Percentiles rank a stretch among this genome's conserved stretches.
phyloP scores from a whole-genome alignment of 2,113 vertebrate genomes.

The Monopterus albus region DNA sequence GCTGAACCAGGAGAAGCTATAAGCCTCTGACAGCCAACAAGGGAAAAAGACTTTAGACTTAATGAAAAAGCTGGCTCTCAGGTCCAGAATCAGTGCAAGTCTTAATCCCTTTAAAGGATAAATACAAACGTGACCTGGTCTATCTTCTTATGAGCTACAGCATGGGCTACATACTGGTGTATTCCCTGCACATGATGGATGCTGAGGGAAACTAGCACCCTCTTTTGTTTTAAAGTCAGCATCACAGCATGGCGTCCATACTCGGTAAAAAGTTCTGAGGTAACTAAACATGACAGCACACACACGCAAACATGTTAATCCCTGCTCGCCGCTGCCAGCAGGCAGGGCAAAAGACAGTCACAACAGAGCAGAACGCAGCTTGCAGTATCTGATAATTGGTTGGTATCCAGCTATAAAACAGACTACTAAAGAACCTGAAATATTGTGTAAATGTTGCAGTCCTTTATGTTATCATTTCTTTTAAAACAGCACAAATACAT shows the following conservation, averaged over 20 bases:
- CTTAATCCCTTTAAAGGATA: conserved; percentile 54
- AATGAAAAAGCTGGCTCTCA: conserved; percentile 37
- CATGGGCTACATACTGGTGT: conserved; percentile 42
- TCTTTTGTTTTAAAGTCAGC: conserved; percentile 66
- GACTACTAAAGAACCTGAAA: conserved; percentile 75
- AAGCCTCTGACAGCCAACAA: conserved; percentile 15
- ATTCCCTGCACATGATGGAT: conserved; percentile 56
- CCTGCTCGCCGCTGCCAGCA: conserved; percentile 47
- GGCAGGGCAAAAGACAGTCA: conserved; percentile 38
- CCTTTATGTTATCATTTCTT: conserved; percentile 80
- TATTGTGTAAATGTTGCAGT: conserved; percentile 78
- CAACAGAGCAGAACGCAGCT: conserved; percentile 42
- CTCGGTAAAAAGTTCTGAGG: conserved; percentile 67
- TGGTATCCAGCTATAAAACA: conserved; percentile 43
- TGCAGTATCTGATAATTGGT: conserved; percentile 33
- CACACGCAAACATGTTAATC: conserved; percentile 69
- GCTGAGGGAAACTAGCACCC: conserved; percentile 66
- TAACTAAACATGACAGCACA: conserved; percentile 74
- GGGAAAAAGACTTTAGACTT: conserved; percentile 26
- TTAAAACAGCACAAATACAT: conserved; percentile 77
- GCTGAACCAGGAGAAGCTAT: conserved; percentile 34
- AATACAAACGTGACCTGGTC: conserved; percentile 56
- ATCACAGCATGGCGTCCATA: conserved; percentile 58
- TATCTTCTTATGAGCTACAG: conserved; percentile 52
- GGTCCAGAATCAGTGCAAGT: conserved; percentile 60